phyloP scores from a whole-genome alignment of 2,113 vertebrate species.

The Pampusana beccarii region DNA sequence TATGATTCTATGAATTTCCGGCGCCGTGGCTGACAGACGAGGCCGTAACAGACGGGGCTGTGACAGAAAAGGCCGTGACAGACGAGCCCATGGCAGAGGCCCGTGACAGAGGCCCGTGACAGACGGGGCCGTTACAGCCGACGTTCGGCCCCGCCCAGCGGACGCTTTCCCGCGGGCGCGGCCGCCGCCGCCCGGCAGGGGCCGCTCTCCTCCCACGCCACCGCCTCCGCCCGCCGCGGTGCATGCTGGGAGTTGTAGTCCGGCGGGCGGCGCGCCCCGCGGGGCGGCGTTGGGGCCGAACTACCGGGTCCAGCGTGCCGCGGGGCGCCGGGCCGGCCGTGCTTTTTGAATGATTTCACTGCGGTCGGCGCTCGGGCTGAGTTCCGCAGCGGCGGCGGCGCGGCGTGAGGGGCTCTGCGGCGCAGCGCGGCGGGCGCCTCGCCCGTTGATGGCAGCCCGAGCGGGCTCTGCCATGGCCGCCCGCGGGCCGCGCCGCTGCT shows the following conservation, averaged over 20 bases:
- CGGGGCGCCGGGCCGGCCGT: neutral
- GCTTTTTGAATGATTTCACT: conserved; percentile 80
- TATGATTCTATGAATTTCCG: neutral
- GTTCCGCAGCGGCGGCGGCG: neutral
- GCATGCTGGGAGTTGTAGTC: neutral
- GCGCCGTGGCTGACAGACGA: neutral
- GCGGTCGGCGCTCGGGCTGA: neutral
- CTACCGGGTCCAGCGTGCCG: neutral
- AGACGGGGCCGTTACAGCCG: too few relatives aligned
- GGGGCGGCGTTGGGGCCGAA: fast-evolving
- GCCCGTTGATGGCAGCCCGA: neutral
- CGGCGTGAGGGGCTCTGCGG: neutral
- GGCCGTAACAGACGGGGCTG: neutral
- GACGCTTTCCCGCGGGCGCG: too few relatives aligned
- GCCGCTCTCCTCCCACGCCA: neutral
- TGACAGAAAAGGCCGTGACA: too few relatives aligned
- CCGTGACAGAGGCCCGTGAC: too few relatives aligned
- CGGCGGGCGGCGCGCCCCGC: fast-evolving
- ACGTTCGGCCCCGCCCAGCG: fast-evolving
- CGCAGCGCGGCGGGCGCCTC: neutral
- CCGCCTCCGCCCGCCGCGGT: neutral
- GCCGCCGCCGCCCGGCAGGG: neutral
- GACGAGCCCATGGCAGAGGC: too few relatives aligned
- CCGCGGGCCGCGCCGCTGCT: neutral
- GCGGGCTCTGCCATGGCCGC: neutral